These are phyloP conservation scores for Drosophila setosimentum DNA, from an alignment of 2,888 invertebrate genomes.

Conservation along the genomic window DNA sequence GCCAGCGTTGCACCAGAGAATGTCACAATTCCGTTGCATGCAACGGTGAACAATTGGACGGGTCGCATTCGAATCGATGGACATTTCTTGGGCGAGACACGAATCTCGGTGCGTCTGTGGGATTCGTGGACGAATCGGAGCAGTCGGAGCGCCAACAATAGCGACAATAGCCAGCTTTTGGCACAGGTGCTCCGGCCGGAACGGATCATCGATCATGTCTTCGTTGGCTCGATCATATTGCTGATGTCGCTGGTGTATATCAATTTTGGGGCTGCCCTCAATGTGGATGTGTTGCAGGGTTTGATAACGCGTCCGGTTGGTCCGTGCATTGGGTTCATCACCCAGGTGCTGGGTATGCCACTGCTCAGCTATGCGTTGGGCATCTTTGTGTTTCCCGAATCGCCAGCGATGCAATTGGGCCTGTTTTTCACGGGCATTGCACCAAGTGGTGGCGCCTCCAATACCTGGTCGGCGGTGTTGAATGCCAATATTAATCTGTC, in stretches of 20 bases:
- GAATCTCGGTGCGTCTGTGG: slow-evolving; percentile 71
- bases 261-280: slow-evolving; percentile 96
- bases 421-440: slow-evolving; percentile 96
- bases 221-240: slow-evolving; percentile 90
- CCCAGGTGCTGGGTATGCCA: slow-evolving; percentile 95
- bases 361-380: slow-evolving; percentile 91
- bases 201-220: slow-evolving; percentile 90
- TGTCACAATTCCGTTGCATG: slow-evolving; percentile 50
- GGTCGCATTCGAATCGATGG: slow-evolving; percentile 74
- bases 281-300: slow-evolving; percentile 86
- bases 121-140: slow-evolving; percentile 46
- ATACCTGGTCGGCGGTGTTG: slow-evolving; percentile 97
- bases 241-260: slow-evolving; percentile 93
- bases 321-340: slow-evolving; percentile 89
- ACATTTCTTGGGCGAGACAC: slow-evolving; percentile 82
- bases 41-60: slow-evolving; percentile 65
- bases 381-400: slow-evolving; percentile 89
- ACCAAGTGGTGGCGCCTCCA: slow-evolving; percentile 98
- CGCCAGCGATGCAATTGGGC: slow-evolving; percentile 91
- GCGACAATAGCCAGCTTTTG: slow-evolving; percentile 76
- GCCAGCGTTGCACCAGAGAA: slow-evolving; percentile 63
- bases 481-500: slow-evolving; percentile 97
- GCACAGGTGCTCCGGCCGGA: slow-evolving; percentile 88
- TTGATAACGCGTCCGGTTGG: slow-evolving; percentile 88
- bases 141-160: slow-evolving; percentile 56